These are phyloP conservation scores for Danio tinwini DNA, from an alignment of 2,797 vertebrate species.

Conservation along the genomic window DNA sequence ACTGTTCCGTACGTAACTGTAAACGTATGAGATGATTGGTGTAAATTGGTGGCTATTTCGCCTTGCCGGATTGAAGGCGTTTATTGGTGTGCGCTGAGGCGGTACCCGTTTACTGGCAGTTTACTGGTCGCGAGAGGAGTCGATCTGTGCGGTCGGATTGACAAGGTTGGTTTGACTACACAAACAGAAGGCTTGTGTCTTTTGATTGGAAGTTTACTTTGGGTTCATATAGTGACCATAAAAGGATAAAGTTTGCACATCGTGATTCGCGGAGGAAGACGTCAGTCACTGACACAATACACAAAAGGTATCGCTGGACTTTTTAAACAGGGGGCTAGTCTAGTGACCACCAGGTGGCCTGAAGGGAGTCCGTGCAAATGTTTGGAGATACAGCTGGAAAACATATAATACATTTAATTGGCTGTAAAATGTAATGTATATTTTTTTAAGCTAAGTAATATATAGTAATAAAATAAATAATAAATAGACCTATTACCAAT, in stretches of 20 bases:
- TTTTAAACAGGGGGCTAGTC: too few relatives aligned
- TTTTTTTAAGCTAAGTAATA: too few relatives aligned
- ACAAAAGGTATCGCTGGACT: not conserved
- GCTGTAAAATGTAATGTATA: too few relatives aligned
- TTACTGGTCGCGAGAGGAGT: conserved; percentile 53
- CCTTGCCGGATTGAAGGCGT: not conserved
- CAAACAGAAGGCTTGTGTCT: conserved; percentile 24
- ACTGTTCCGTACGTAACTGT: too few relatives aligned
- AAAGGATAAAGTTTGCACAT: conserved; percentile 54
- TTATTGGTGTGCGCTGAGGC: conserved; percentile 54
- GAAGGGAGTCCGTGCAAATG: too few relatives aligned
- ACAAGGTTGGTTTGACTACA: conserved; percentile 51
- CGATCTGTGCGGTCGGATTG: conserved; percentile 5
- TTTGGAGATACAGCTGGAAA: too few relatives aligned
- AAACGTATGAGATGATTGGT: conserved; percentile 14
- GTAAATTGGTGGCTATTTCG: not conserved
- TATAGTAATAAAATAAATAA: too few relatives aligned
- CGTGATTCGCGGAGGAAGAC: conserved; percentile 57
- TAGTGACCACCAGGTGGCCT: too few relatives aligned
- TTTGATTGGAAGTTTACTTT: conserved; percentile 66
- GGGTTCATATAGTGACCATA: conserved; percentile 65
- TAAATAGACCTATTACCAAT: too few relatives aligned
- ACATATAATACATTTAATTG: too few relatives aligned
- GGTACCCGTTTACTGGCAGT: not conserved
- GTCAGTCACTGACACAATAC: conserved; percentile 44